A percentile compares a stretch with the other conserved stretches of the same genome.
phyloP scores from a whole-genome alignment of 2,797 vertebrate species.

The Notoglanidium macrostoma region DNA sequence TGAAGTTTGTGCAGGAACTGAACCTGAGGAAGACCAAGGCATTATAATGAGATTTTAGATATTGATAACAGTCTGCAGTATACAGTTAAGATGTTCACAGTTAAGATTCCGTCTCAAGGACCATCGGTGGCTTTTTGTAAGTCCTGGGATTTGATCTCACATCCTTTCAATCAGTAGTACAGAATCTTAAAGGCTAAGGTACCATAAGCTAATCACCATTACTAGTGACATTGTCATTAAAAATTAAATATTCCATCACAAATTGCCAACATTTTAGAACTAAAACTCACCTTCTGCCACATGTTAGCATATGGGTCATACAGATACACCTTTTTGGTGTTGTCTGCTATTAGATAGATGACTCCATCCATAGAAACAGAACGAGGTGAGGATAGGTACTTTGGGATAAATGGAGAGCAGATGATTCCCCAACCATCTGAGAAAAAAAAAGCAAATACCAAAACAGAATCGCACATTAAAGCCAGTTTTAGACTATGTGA shows the following conservation, averaged over 20 bases:
- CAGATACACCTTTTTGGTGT: constrained; percentile 92
- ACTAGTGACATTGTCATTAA: not conserved
- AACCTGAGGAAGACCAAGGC: constrained; percentile 72
- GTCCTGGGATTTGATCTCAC: not conserved
- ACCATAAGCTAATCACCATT: not conserved
- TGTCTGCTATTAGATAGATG: constrained; percentile 94
- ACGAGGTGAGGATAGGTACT: constrained; percentile 93
- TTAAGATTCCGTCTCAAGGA: not conserved
- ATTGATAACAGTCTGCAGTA: not conserved
- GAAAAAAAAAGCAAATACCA: constrained; percentile 24
- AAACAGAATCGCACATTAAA: not conserved
- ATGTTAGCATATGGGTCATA: constrained; percentile 90
- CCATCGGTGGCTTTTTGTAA: not conserved
- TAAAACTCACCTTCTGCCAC: constrained; percentile 89
- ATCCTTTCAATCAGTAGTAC: not conserved
- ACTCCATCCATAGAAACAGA: constrained; percentile 82
- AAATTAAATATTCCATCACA: not conserved
- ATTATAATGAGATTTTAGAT: not conserved
- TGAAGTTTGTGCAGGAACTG: constrained; percentile 94
- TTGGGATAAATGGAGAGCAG: constrained; percentile 93
- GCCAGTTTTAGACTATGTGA: not conserved
- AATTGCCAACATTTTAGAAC: not conserved
- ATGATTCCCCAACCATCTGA: constrained; percentile 88
- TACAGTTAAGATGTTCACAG: not conserved
- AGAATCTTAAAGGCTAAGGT: not conserved